Percentiles rank a stretch among this genome's conserved stretches.
Conservation (phyloP, 2,888 invertebrate genomes). For the Andrena hattorfiana region DNA sequence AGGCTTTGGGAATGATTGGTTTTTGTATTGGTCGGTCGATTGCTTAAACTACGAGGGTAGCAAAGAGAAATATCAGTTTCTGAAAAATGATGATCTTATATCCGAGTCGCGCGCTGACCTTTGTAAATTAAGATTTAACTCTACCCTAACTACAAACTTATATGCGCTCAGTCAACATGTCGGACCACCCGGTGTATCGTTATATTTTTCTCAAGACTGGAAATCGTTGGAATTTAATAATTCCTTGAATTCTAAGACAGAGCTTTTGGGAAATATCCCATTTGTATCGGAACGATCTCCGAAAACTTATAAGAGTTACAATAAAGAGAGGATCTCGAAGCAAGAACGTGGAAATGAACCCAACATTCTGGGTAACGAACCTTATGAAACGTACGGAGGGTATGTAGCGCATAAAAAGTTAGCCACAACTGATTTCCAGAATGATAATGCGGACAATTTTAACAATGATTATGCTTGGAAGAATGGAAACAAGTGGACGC, state of each 20-base stretch:
- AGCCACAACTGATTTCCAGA: slow-evolving; percentile 22
- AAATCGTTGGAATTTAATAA: slow-evolving; percentile 83
- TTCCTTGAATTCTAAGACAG: slow-evolving; percentile 85
- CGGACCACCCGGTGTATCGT: slow-evolving; percentile 89
- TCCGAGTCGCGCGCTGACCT: slow-evolving; percentile 86
- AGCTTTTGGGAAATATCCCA: slow-evolving; percentile 77
- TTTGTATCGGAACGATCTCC: slow-evolving; percentile 74
- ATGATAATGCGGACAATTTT: slow-evolving; percentile 55
- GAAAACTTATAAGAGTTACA: slow-evolving; percentile 51
- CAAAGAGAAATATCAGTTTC: slow-evolving; percentile 86
- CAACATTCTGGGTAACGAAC: slow-evolving; percentile 46
- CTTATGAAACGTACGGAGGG: slow-evolving; percentile 57
- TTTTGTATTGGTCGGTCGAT: slow-evolving; percentile 91
- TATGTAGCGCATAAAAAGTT: slow-evolving; percentile 62
- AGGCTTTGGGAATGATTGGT: slow-evolving; percentile 90
- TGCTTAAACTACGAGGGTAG: slow-evolving; percentile 86
- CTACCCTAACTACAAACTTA: slow-evolving; percentile 88
- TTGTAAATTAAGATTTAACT: slow-evolving; percentile 90
- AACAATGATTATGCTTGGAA: slow-evolving; percentile 67
- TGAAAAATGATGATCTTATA: slow-evolving; percentile 74
- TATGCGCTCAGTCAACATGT: slow-evolving; percentile 89
- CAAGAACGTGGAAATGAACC: slow-evolving; percentile 56
- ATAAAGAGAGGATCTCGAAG: slow-evolving; percentile 54
- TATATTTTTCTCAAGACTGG: slow-evolving; percentile 88
- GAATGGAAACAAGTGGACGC: slow-evolving; percentile 68